phyloP scores from a whole-genome alignment of 2,797 vertebrate genomes.

The Cacajao melanocephalus region DNA sequence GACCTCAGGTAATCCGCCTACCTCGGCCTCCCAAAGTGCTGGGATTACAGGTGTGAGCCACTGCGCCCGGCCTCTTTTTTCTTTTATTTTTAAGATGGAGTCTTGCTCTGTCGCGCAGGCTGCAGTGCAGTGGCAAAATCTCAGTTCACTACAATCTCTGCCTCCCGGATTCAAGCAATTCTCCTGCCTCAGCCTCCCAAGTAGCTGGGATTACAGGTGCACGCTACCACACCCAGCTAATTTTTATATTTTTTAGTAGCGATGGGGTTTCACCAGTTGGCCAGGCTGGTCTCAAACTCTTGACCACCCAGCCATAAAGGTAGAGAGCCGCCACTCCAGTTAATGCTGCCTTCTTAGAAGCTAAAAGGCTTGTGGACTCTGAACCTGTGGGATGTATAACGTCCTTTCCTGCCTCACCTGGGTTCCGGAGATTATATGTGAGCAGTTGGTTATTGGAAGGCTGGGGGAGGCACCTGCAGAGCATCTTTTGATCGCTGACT shows the following conservation, averaged over 20 bases:
- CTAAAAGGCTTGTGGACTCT: not conserved
- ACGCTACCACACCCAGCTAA: too few relatives aligned
- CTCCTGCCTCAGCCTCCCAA: not conserved
- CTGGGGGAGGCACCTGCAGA: not conserved
- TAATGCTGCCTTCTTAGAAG: not conserved
- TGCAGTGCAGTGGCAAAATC: not conserved
- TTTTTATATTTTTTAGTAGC: too few relatives aligned
- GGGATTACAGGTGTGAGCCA: too few relatives aligned
- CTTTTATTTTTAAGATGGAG: not conserved
- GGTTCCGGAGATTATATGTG: not conserved
- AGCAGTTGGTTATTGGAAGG: not conserved
- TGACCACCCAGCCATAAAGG: not conserved
- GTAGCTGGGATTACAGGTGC: not conserved
- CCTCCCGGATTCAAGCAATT: not conserved
- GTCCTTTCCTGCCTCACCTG: not conserved
- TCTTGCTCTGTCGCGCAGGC: not conserved
- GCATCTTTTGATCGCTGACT: conserved; percentile 80
- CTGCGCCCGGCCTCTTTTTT: not conserved
- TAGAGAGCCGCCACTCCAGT: not conserved
- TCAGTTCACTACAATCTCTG: not conserved
- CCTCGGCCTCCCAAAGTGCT: too few relatives aligned
- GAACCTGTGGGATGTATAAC: not conserved
- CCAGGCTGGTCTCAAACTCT: too few relatives aligned
- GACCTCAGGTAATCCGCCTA: too few relatives aligned
- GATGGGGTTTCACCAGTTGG: too few relatives aligned